Conservation (phyloP, 2,113 vertebrate genomes). For the Corythaixoides concolor region DNA sequence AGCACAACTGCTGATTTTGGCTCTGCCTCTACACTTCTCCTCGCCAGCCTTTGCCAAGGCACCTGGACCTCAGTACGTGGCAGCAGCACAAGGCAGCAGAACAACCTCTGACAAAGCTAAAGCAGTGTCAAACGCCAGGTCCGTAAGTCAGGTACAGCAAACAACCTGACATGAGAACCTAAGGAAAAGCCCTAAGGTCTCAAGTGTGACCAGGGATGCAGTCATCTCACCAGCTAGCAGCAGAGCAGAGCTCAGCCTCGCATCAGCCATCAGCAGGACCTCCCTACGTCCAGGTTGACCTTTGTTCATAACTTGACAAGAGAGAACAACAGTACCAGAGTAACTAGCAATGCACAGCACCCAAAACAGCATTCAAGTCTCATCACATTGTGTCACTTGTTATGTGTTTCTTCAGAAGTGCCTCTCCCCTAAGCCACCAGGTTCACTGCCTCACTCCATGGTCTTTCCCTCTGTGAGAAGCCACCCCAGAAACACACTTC, state of each 20-base stretch:
- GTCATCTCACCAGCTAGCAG: neutral
- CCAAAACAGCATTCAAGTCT: neutral
- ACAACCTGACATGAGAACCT: neutral
- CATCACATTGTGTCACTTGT: neutral
- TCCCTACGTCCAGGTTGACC: neutral
- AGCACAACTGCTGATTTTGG: neutral
- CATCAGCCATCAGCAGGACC: neutral
- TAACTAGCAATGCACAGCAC: fast-evolving
- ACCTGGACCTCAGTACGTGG: no score
- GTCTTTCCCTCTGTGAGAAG: neutral
- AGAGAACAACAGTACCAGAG: neutral
- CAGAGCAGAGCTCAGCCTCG: neutral
- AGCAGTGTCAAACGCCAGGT: neutral
- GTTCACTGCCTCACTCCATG: neutral
- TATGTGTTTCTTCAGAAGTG: neutral
- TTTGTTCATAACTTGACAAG: neutral
- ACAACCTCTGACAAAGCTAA: neutral
- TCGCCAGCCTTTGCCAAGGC: neutral
- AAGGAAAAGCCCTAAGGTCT: neutral
- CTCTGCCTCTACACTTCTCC: neutral
- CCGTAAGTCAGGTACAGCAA: neutral
- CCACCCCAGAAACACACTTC: neutral
- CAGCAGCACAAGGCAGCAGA: neutral
- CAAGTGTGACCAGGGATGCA: fast-evolving
- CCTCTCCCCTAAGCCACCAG: neutral